Conservation (phyloP, 1,140 invertebrate species). For the Thalassaphorura encarpata region DNA sequence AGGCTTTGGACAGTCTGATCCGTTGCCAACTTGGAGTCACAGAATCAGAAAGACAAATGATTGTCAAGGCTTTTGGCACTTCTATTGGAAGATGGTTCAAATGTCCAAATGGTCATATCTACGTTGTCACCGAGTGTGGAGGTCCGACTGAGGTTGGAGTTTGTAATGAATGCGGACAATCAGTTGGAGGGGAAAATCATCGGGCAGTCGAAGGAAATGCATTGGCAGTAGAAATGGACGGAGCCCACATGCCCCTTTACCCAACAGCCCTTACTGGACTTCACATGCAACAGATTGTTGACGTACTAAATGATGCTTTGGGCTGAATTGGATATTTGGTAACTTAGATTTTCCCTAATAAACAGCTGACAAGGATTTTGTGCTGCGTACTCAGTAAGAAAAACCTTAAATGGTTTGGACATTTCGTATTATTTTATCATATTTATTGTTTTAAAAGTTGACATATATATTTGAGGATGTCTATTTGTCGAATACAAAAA, state of each 20-base stretch:
- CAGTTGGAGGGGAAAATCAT: slow-evolving; percentile 54
- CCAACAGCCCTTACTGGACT: slow-evolving; percentile 28
- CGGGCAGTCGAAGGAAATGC: slow-evolving; percentile 42
- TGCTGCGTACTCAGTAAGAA: no score
- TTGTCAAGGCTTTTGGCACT: slow-evolving; percentile 9
- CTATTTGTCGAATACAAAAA: no score
- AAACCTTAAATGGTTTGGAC: no score
- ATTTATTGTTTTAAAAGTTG: no score
- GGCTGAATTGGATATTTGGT: no score
- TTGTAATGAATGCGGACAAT: slow-evolving; percentile 53
- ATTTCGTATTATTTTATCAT: no score
- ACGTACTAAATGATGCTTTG: no score
- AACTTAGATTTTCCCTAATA: no score
- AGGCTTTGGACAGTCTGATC: slow-evolving; percentile 39
- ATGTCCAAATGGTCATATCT: slow-evolving; percentile 62
- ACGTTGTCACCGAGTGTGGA: slow-evolving; percentile 61
- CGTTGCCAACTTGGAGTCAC: slow-evolving; percentile 36
- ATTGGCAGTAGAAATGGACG: slow-evolving; percentile 51
- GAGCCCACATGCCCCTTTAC: slow-evolving; percentile 43
- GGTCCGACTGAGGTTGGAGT: slow-evolving; percentile 47
- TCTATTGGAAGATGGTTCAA: slow-evolving; percentile 54
- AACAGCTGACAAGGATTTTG: no score
- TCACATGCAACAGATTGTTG: no score
- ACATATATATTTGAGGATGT: no score
- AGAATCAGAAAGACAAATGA: slow-evolving; percentile 5